Conservation (phyloP, 2,113 vertebrate species). For the Colistium nudipinnis region DNA sequence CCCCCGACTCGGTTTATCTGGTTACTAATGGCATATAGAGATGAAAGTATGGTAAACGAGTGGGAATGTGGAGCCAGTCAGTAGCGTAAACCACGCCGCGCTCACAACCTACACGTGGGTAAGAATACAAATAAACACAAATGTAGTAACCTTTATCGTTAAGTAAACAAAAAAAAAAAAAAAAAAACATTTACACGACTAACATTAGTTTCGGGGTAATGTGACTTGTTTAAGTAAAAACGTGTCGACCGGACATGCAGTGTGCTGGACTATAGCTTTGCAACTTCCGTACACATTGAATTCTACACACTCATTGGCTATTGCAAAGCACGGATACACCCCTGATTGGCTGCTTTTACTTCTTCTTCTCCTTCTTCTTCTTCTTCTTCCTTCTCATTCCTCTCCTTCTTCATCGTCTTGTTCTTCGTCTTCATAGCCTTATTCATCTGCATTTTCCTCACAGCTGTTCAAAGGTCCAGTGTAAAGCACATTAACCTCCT, state of each 20-base stretch:
- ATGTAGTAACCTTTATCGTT: too few species aligned
- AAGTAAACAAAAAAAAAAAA: too few species aligned
- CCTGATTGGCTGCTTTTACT: slow-evolving; percentile 42
- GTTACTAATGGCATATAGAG: too few species aligned
- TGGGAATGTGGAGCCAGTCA: too few species aligned
- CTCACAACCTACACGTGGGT: too few species aligned
- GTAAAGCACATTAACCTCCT: too few species aligned
- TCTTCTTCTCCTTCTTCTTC: background rate
- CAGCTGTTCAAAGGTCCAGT: too few species aligned
- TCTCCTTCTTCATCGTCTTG: background rate
- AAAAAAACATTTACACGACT: too few species aligned
- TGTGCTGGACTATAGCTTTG: background rate
- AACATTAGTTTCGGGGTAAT: background rate
- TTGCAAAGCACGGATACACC: slow-evolving; percentile 36
- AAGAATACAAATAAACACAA: too few species aligned
- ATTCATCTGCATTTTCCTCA: background rate
- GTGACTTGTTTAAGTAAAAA: background rate
- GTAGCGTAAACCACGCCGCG: too few species aligned
- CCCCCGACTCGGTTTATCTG: background rate
- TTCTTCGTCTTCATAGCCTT: background rate
- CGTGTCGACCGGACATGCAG: background rate
- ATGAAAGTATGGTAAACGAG: too few species aligned
- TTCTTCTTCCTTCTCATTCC: background rate
- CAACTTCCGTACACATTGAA: slow-evolving; percentile 70
- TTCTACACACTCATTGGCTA: slow-evolving; percentile 52